Conservation (phyloP, 2,797 vertebrate species). For the Mormyrops attenuatus region DNA sequence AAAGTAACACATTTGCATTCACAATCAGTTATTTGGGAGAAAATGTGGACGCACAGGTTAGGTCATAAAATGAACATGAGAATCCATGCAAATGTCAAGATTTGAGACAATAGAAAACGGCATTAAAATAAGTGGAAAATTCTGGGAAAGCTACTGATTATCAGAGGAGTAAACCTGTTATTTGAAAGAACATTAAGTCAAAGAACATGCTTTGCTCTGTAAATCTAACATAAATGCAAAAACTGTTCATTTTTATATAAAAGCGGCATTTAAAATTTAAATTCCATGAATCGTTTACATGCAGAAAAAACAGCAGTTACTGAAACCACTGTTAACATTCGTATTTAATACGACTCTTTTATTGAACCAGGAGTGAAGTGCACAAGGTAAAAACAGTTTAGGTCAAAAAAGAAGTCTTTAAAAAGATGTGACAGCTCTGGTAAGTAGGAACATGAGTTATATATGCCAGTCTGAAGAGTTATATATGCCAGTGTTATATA, state of each 20-base stretch:
- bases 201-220: background rate
- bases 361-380: background rate
- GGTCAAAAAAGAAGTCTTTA: background rate
- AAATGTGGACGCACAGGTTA: background rate
- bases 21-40: background rate
- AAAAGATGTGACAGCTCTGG: background rate
- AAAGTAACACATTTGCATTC: background rate
- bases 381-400: background rate
- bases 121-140: background rate
- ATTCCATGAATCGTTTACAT: background rate
- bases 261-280: background rate
- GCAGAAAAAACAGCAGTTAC: background rate
- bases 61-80: background rate
- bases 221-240: background rate
- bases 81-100: background rate
- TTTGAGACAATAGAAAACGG: background rate
- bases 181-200: background rate
- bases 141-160: background rate
- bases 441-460: background rate
- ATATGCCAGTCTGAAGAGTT: background rate
- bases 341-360: background rate
- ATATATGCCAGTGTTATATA: no score
- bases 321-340: background rate
- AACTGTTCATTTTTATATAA: background rate
- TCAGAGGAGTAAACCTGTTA: background rate